Conservation (phyloP, 2,888 invertebrate genomes). For the Tipula lateralis region DNA sequence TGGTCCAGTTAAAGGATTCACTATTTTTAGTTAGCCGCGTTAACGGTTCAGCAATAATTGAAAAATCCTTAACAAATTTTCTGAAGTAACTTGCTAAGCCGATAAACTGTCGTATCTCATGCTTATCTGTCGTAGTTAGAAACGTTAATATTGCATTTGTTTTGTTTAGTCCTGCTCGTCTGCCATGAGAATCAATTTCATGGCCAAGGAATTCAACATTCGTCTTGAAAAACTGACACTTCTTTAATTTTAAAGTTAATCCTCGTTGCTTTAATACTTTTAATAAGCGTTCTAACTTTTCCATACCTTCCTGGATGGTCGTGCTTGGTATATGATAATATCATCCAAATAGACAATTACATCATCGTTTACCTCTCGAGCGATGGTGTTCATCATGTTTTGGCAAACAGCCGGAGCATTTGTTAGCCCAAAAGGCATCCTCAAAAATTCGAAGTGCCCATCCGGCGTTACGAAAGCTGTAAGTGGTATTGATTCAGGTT, state of each 20-base stretch:
- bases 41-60: constrained; percentile 19
- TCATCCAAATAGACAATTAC: constrained; percentile 29
- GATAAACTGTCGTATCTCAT: constrained; percentile 38
- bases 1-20: background rate
- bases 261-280: too few species aligned
- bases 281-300: constrained; percentile 29
- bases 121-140: constrained; percentile 35
- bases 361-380: background rate
- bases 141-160: constrained; percentile 37
- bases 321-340: constrained; percentile 32
- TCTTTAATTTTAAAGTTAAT: too few species aligned
- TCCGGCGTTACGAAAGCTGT: constrained; percentile 39
- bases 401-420: constrained; percentile 39
- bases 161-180: constrained; percentile 37
- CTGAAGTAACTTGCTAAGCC: constrained; percentile 36
- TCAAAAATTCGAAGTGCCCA: constrained; percentile 39
- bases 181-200: too few species aligned
- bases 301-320: background rate
- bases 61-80: constrained; percentile 31
- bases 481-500: constrained; percentile 31
- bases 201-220: too few species aligned
- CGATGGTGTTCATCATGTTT: constrained; percentile 34
- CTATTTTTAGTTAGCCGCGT: constrained; percentile 25
- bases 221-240: too few species aligned
- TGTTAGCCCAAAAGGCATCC: constrained; percentile 40